Conservation (phyloP, 2,113 vertebrate species). For the Pelecanoides urinatrix region DNA sequence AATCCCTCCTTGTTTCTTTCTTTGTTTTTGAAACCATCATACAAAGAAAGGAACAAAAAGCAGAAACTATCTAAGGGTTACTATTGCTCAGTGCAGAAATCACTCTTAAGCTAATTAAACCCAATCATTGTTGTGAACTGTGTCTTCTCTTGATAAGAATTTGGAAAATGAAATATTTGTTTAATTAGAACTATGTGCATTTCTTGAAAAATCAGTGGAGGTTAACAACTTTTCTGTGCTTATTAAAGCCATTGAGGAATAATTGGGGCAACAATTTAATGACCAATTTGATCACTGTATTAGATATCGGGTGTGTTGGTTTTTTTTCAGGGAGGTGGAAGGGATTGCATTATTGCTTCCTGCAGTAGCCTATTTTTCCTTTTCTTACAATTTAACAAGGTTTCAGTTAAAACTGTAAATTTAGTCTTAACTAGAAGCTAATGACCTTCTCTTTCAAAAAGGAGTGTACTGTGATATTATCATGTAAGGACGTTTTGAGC, state of each 20-base stretch:
- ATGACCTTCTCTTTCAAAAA: neutral
- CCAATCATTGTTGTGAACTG: neutral
- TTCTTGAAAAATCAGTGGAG: slow-evolving; percentile 17
- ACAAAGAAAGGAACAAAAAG: neutral
- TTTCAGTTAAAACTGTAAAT: neutral
- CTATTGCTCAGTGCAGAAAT: neutral
- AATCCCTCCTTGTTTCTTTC: neutral
- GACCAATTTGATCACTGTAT: neutral
- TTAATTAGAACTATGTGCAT: slow-evolving; percentile 17
- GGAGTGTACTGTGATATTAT: neutral
- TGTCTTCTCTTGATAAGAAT: neutral
- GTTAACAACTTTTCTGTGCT: slow-evolving; percentile 15
- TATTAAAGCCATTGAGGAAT: slow-evolving; percentile 3
- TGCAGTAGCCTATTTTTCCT: neutral
- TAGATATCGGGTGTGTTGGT: neutral
- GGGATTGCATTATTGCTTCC: neutral
- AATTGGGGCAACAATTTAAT: neutral
- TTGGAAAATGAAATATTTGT: slow-evolving; percentile 39
- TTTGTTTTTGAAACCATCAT: neutral
- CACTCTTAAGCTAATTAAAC: slow-evolving; percentile 25
- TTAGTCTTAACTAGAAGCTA: slow-evolving; percentile 5
- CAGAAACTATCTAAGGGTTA: neutral
- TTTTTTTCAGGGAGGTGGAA: neutral
- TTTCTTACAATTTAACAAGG: neutral
- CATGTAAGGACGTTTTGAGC: neutral